Percentiles rank a stretch among this genome's conserved stretches.
Evolutionary conservation across 2,888 invertebrate species (phyloP).

Genomic region (Alsophila aescularia): DNA sequence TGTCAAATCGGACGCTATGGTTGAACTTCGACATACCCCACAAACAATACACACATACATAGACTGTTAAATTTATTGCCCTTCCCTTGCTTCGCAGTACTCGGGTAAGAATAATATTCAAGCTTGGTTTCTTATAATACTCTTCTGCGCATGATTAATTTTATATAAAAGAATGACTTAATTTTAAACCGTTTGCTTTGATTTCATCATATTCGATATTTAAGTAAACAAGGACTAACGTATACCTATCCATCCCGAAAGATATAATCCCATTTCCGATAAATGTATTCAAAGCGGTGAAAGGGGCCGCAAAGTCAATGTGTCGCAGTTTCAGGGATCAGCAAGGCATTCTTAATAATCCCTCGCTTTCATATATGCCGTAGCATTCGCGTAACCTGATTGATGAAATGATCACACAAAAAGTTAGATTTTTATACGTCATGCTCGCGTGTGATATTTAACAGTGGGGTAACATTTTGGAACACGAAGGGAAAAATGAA

Average conservation of each 20-base stretch:
- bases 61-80: too few relatives aligned
- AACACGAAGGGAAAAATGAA: too few relatives aligned
- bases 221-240: background rate
- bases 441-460: conserved; percentile 24
- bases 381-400: conserved; percentile 35
- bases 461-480: too few relatives aligned
- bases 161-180: too few relatives aligned
- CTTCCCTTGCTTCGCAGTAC: too few relatives aligned
- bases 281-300: conserved; percentile 18
- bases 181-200: background rate
- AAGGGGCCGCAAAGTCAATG: conserved; percentile 22
- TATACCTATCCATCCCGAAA: background rate
- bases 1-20: too few relatives aligned
- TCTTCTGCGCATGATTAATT: too few relatives aligned
- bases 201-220: background rate
- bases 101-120: too few relatives aligned
- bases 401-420: conserved; percentile 40
- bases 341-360: conserved; percentile 36
- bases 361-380: conserved; percentile 29
- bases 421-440: conserved; percentile 31
- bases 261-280: conserved; percentile 10
- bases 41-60: too few relatives aligned
- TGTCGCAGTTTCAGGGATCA: conserved; percentile 31
- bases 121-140: too few relatives aligned
- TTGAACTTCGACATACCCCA: too few relatives aligned